Conservation (phyloP, 2,797 vertebrate species). For the Anguilla megastoma region DNA sequence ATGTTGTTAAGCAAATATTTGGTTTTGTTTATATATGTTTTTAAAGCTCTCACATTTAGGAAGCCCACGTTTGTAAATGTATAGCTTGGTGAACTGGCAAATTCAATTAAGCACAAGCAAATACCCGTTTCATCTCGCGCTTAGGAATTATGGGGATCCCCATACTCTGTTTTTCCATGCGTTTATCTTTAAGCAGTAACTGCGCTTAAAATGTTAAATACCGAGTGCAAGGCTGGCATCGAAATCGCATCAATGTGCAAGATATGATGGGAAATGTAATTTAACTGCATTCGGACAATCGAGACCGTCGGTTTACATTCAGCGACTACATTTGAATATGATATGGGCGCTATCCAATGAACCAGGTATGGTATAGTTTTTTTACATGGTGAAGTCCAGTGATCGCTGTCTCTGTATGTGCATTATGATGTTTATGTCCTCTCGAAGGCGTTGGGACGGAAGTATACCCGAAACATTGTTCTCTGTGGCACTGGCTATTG, state of each 20-base stretch:
- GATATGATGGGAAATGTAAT: background rate
- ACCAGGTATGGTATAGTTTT: constrained; percentile 18
- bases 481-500: background rate
- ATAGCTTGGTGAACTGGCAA: constrained; percentile 16
- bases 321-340: background rate
- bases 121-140: constrained; percentile 1
- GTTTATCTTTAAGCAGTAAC: background rate
- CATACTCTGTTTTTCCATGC: background rate
- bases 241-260: background rate
- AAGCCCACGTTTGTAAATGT: background rate
- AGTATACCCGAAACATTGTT: background rate
- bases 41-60: background rate
- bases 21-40: constrained; percentile 2
- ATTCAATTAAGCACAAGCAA: constrained; percentile 14
- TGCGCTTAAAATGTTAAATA: background rate
- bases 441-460: background rate
- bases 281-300: background rate
- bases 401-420: background rate
- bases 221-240: background rate
- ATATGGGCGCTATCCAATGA: background rate
- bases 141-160: background rate
- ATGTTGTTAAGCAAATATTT: background rate
- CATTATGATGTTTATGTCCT: background rate
- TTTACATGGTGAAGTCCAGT: background rate
- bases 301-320: background rate